Conservation (phyloP, 2,797 vertebrate species). For the Momotus momota region DNA sequence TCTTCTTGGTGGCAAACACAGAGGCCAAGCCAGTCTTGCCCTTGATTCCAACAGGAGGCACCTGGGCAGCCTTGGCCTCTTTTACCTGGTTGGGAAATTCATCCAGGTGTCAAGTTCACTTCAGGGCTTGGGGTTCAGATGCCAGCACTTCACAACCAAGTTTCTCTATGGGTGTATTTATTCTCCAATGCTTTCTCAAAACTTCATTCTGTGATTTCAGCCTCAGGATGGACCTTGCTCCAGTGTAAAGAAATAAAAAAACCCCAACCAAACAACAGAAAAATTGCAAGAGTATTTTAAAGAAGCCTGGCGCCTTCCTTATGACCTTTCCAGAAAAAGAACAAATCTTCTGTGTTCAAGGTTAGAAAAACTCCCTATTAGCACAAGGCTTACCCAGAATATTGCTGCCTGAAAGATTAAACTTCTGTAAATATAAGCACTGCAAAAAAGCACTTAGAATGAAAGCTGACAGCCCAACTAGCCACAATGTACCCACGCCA, state of each 20-base stretch:
- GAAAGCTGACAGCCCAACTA: background rate
- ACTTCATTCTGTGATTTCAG: background rate
- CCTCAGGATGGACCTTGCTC: background rate
- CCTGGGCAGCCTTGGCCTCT: too few species aligned
- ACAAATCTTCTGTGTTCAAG: slow-evolving; percentile 8
- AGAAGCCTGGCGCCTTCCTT: background rate
- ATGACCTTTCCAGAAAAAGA: slow-evolving; percentile 54
- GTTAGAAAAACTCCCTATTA: slow-evolving; percentile 56
- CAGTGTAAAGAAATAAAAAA: background rate
- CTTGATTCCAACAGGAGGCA: too few species aligned
- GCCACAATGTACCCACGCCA: background rate
- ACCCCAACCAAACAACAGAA: background rate
- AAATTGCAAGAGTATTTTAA: background rate
- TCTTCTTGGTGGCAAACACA: too few species aligned
- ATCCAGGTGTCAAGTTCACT: too few species aligned
- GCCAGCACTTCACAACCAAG: background rate
- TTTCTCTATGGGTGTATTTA: background rate
- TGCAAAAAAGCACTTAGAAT: background rate
- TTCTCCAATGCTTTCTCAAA: background rate
- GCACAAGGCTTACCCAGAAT: slow-evolving; percentile 58
- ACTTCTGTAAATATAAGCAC: slow-evolving; percentile 51
- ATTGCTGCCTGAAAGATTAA: slow-evolving; percentile 55
- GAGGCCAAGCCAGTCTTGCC: too few species aligned
- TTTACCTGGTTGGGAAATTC: too few species aligned
- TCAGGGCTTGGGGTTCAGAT: too few species aligned